Percentiles rank a stretch among this genome's conserved stretches.
These are phyloP conservation scores for Dichetophora obliterata DNA, from an alignment of 2,888 invertebrate species.

Conservation along the genomic window DNA sequence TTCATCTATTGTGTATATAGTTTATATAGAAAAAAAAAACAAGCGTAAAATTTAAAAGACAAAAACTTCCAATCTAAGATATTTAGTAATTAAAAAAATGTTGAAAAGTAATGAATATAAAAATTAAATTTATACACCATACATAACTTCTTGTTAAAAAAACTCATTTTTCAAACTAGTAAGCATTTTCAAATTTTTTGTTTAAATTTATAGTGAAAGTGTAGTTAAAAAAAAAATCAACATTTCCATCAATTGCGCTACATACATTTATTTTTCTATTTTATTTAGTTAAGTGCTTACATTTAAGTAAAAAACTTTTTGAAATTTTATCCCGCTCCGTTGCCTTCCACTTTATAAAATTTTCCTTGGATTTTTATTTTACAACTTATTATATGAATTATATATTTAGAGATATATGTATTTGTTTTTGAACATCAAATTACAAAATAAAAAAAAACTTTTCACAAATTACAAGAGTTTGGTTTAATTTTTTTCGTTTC, in stretches of 20 bases:
- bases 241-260: conserved; percentile 6
- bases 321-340: background rate
- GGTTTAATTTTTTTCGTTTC: background rate
- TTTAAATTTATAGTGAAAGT: background rate
- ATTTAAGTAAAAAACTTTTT: conserved; percentile 9
- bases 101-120: too few species aligned
- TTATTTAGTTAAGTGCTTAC: background rate
- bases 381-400: conserved; percentile 6
- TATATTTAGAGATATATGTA: conserved; percentile 2
- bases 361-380: background rate
- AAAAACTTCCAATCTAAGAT: conserved; percentile 24
- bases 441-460: conserved; percentile 19
- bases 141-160: background rate
- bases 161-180: background rate
- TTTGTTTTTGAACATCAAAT: conserved; percentile 18
- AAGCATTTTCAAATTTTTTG: background rate
- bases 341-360: background rate
- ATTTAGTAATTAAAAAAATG: too few species aligned
- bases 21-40: background rate
- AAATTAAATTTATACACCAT: background rate
- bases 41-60: conserved; percentile 20
- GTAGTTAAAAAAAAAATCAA: background rate
- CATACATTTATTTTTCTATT: background rate
- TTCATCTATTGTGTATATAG: conserved; percentile 25
- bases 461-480: conserved; percentile 18